phyloP scores from a whole-genome alignment of 2,113 vertebrate species.

The Seriola dumerili region DNA sequence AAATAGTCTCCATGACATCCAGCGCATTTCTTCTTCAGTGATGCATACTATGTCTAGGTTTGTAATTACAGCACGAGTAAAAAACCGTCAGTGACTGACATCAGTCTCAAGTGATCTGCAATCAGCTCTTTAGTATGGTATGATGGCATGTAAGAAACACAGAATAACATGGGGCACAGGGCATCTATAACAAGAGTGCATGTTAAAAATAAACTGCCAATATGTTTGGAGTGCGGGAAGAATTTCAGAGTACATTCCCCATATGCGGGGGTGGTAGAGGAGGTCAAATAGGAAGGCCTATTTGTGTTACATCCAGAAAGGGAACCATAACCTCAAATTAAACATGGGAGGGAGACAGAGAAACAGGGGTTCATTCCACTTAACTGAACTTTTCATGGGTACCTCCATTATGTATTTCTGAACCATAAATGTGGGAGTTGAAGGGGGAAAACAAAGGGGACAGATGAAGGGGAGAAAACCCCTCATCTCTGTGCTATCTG shows the following conservation, averaged over 20 bases:
- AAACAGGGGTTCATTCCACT: constrained; percentile 17
- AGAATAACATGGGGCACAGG: constrained; percentile 66
- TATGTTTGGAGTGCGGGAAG: constrained; percentile 76
- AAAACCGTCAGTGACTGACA: constrained; percentile 19
- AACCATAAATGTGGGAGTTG: not conserved
- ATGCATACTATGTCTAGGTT: constrained; percentile 14
- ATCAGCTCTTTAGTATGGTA: constrained; percentile 66
- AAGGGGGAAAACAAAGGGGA: not conserved
- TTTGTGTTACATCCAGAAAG: constrained; percentile 70
- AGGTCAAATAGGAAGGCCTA: constrained; percentile 71
- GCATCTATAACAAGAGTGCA: constrained; percentile 70
- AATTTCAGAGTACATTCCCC: constrained; percentile 83
- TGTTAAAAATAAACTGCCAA: constrained; percentile 82
- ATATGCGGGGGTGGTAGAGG: constrained; percentile 57
- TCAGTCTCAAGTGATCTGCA: constrained; percentile 43
- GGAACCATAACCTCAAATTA: constrained; percentile 29
- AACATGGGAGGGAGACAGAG: constrained; percentile 11
- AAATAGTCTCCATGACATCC: constrained; percentile 1
- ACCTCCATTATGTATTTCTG: not conserved
- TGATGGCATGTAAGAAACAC: constrained; percentile 64
- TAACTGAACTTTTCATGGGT: not conserved
- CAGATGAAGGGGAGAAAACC: not conserved
- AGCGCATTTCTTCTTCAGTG: not conserved
- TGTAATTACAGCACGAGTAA: constrained; percentile 53
- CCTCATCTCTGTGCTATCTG: constrained; percentile 11